These are phyloP conservation scores for Drosophila novamexicana DNA, from an alignment of 1,140 invertebrate genomes.

Conservation along the genomic window DNA sequence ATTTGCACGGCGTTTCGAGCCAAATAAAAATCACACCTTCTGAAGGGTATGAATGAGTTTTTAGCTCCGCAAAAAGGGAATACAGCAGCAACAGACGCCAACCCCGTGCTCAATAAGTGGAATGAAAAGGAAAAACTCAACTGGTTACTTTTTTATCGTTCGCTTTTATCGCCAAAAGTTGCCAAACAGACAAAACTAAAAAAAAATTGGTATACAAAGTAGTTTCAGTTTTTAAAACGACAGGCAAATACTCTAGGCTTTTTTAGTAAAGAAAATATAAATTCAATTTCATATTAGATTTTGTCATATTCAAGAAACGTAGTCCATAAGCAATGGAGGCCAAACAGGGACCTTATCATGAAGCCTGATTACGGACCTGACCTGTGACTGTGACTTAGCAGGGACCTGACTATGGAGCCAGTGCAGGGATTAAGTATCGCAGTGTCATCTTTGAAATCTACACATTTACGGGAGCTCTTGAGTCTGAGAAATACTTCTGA, in stretches of 20 bases:
- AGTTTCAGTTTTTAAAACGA: background rate
- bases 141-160: slow-evolving; percentile 64
- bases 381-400: background rate
- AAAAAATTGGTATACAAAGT: slow-evolving; percentile 20
- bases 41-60: slow-evolving; percentile 50
- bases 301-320: no score
- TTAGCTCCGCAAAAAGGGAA: slow-evolving; percentile 2
- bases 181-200: slow-evolving; percentile 56
- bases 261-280: background rate
- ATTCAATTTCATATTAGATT: background rate
- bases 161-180: slow-evolving; percentile 73
- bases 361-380: background rate
- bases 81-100: background rate
- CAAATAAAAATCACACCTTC: slow-evolving; percentile 68
- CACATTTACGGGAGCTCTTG: no score
- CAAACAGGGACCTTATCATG: background rate
- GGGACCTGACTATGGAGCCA: background rate
- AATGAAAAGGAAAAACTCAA: slow-evolving; percentile 40
- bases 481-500: no score
- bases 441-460: no score
- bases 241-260: slow-evolving; percentile 27
- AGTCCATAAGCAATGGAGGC: background rate
- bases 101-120: slow-evolving; percentile 38
- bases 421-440: background rate
- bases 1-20: slow-evolving; percentile 59